A percentile compares a stretch with the other conserved stretches of the same genome.
Conservation (phyloP, 2,113 vertebrate species). For the Phoenicopterus ruber region DNA sequence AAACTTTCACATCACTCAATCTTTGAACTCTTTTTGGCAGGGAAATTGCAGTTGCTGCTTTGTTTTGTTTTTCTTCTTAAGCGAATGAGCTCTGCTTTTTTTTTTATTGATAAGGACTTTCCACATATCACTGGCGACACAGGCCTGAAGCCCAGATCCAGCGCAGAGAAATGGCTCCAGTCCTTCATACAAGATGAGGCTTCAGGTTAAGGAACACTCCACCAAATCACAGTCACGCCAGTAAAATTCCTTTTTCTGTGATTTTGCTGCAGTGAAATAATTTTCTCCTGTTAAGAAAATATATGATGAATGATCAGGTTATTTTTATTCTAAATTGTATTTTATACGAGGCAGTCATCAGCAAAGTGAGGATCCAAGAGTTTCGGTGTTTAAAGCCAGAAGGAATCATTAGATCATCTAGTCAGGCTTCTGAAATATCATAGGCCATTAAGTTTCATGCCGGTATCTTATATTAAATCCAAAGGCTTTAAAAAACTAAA, state of each 20-base stretch:
- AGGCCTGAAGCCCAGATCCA: not conserved
- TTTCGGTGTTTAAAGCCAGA: not conserved
- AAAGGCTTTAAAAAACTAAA: conserved; percentile 11
- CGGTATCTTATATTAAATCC: not conserved
- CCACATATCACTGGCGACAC: not conserved
- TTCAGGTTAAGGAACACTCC: not conserved
- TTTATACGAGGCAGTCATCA: not conserved
- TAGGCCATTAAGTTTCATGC: conserved; percentile 7
- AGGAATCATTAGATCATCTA: not conserved
- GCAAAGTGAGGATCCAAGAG: not conserved
- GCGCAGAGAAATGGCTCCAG: not conserved
- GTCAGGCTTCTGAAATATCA: not conserved
- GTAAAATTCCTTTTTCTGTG: not conserved
- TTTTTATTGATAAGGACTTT: not conserved
- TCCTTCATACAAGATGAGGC: not conserved
- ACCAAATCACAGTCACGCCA: not conserved
- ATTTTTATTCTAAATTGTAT: conserved; percentile 10
- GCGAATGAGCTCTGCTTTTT: not conserved
- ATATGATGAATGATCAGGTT: not conserved
- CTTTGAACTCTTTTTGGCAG: not conserved
- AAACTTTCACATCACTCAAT: not conserved
- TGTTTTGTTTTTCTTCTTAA: not conserved
- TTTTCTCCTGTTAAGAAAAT: not conserved
- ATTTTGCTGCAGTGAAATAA: not conserved
- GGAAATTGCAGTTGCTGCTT: not conserved